Percentiles rank a stretch among this genome's conserved stretches.
These are phyloP conservation scores for Drosophila malerkotliana DNA, from an alignment of 1,140 invertebrate species.

Conservation along the genomic window DNA sequence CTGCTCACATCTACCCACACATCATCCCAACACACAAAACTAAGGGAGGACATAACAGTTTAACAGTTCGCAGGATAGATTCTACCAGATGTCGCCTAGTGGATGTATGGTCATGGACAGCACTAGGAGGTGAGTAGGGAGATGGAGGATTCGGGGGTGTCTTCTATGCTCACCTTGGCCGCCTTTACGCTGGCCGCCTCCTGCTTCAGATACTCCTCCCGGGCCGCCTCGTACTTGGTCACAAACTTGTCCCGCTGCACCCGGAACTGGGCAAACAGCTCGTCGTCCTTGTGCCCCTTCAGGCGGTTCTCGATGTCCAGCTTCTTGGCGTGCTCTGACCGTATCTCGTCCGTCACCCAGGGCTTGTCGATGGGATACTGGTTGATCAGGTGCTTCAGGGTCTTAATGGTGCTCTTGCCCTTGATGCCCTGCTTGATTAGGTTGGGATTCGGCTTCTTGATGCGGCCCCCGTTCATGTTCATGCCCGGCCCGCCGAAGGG, in stretches of 20 bases:
- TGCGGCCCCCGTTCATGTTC: conserved; percentile 56
- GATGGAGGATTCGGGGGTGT: conserved; percentile 6
- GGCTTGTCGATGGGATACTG: conserved; percentile 83
- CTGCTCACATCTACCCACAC: background rate
- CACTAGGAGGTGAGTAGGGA: background rate
- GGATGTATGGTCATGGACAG: background rate
- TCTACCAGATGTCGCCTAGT: no score
- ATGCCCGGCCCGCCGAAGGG: conserved; percentile 39
- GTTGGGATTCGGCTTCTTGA: conserved; percentile 73
- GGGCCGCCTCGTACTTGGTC: conserved; percentile 70
- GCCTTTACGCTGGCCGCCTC: conserved; percentile 74
- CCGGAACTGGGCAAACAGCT: conserved; percentile 81
- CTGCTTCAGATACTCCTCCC: conserved; percentile 72
- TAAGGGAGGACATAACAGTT: background rate
- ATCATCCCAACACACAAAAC: no score
- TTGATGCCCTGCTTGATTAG: conserved; percentile 71
- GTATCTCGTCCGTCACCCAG: conserved; percentile 80
- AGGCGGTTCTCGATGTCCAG: conserved; percentile 79
- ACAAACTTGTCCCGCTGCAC: conserved; percentile 83
- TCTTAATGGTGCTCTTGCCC: conserved; percentile 78
- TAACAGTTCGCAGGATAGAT: no score
- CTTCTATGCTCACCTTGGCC: conserved; percentile 67
- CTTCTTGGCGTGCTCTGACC: conserved; percentile 69
- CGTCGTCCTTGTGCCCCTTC: conserved; percentile 82
- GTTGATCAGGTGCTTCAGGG: conserved; percentile 79